Percentiles rank a stretch among this genome's conserved stretches.
Evolutionary conservation across 2,113 vertebrate genomes (phyloP).

Genomic region (Myiozetetes cayanensis): DNA sequence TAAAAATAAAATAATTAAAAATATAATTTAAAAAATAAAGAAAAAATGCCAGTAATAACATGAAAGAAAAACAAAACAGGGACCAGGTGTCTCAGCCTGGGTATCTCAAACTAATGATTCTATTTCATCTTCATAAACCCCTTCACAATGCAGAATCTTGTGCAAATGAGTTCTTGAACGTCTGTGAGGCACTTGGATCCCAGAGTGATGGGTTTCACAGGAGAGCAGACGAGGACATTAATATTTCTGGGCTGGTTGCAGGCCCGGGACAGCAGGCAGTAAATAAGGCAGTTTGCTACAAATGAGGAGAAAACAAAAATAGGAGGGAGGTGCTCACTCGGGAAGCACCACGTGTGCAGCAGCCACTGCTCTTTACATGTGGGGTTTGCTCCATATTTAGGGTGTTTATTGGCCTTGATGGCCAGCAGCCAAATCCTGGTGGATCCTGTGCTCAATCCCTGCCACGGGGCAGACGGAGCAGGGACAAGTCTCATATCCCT

Average conservation of each 20-base stretch:
- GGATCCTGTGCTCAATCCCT: not conserved
- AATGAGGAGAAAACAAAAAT: not conserved
- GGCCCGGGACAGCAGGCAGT: not conserved
- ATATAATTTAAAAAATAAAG: too few species aligned
- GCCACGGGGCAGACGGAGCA: not conserved
- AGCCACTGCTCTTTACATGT: not conserved
- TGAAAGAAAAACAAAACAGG: not conserved
- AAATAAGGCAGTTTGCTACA: not conserved
- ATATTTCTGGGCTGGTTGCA: not conserved
- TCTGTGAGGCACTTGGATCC: not conserved
- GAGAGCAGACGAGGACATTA: not conserved
- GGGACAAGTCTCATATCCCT: not conserved
- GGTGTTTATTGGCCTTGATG: not conserved
- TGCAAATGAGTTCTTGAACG: not conserved
- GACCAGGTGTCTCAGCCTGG: not conserved
- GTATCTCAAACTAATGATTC: not conserved
- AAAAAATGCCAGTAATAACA: not conserved
- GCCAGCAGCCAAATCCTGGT: not conserved
- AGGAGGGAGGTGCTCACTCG: not conserved
- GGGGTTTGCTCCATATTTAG: not conserved
- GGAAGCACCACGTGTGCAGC: not conserved
- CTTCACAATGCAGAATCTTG: not conserved
- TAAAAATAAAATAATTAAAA: too few species aligned
- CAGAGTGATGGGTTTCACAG: not conserved
- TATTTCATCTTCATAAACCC: conserved; percentile 4